Conservation (phyloP, 2,797 vertebrate genomes). For the Sitta carolinensis region DNA sequence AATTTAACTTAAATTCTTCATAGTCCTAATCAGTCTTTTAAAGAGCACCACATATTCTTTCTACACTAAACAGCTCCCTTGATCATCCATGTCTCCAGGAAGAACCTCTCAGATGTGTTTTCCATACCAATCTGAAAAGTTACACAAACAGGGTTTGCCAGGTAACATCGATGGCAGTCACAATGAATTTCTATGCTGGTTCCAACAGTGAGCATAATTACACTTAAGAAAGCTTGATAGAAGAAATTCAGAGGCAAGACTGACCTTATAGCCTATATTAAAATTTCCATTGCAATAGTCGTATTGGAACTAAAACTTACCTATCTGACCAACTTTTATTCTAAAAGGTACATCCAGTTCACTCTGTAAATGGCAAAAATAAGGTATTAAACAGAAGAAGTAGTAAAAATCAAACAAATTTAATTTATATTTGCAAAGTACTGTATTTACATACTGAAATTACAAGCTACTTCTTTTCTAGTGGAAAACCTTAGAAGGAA, state of each 20-base stretch:
- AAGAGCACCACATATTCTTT: not conserved
- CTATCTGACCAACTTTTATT: constrained; percentile 93
- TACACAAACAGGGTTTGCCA: not conserved
- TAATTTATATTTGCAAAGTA: not conserved
- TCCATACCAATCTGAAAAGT: not conserved
- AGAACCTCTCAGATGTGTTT: not conserved
- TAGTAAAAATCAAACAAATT: not conserved
- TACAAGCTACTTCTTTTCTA: not conserved
- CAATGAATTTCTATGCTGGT: accelerated
- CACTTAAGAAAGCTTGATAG: not conserved
- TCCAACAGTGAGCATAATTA: not conserved
- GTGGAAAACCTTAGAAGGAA: not conserved
- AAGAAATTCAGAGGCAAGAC: not conserved
- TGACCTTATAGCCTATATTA: not conserved
- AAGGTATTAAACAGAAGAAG: not conserved
- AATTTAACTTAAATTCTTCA: not conserved
- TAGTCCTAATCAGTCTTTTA: not conserved
- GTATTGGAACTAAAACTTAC: constrained; percentile 74
- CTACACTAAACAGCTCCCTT: not conserved
- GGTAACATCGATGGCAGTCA: not conserved
- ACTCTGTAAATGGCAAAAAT: constrained; percentile 78
- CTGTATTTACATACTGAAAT: not conserved
- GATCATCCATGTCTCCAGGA: not conserved
- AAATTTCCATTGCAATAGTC: not conserved
- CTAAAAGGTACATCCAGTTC: constrained; percentile 93